Base-by-base conservation (phyloP, 2,113 vertebrate genomes). In the Acanthochromis polyacanthus region DNA sequence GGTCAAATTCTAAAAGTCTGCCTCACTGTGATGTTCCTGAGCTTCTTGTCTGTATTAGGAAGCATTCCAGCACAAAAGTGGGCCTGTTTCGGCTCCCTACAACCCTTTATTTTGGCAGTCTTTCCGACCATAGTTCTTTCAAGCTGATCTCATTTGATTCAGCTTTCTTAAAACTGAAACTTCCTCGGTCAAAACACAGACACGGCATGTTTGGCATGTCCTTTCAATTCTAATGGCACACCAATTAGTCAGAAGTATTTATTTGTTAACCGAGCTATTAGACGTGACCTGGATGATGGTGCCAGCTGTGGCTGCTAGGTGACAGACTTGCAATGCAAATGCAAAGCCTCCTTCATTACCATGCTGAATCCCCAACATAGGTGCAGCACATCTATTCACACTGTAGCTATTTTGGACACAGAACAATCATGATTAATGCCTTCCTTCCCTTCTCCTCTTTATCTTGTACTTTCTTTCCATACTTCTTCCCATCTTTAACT, bases 301-400 rank as follows among this genome's bases (percentile, higher is more conserved):
- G 14, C 23, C 15, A 59, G 20, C 67, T 68, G 2, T 7, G 20
- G 61, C 72, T 76, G 57, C 62, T 62, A 63, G 32, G 20, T 52
- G 20, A 58, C 25, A 3, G 32, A 36, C 32, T 36, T 72, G 20
- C 1, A 46, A 23, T 48, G 23, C 10, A 50, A 46, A 23, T 48
- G 23, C 10, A 50, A 58, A 75, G 58, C 45, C 17, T 46, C 36
- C 38, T 3, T 58, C 3, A 30, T 57, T n/a, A 57, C 22, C 22
- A 11, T 46, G 51, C 32, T n/a, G 10, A 20, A 48, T 45, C 11
- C 19, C 6, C 17, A 30, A 32, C 16, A 67, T 0, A 58, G 38
- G 9, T 69, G 48, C 10, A 19, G n/a, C 19, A 69, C 15, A 46
- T 48, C 15, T 7, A 57, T 52, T n/a, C 10, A 30, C 14, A 2